Base-by-base conservation (phyloP, 2,888 invertebrate species). In the Agrenia bidenticulata region DNA sequence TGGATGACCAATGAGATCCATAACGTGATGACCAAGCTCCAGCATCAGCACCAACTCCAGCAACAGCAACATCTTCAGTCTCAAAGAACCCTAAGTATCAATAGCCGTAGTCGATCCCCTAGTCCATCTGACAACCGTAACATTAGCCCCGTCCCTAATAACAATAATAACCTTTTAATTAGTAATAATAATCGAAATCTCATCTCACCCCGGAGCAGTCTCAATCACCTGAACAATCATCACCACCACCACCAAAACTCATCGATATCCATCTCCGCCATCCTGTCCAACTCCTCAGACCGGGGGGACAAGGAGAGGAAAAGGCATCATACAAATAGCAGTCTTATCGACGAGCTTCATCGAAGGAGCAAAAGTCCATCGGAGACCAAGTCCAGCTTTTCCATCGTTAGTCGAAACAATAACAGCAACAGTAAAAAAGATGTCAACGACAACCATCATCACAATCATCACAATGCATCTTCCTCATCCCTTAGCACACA, bases 1-100 rank as follows among this genome's bases (percentile, higher is more conserved):
- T 75, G 75, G 75, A 74, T 75, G 73, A 73, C 73, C n/a, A 72
- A 64, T 15, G 75, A 75, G 61, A 71, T 75, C 21, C 75, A 75
- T 53, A 75, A 72, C 42, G 75, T 75, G 42, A 73, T 75, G 73
- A 68, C 71, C 23, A 73, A 74, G 66, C 66, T 75, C 9, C 73
- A 73, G 19, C 75, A 73, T 54, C 75, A 75, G 15, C 75, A 75
- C 51, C 72, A 72, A 58, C 65, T 67, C 9, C 73, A 73, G 49
- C 68, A 70, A 32, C 72, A 69, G n/a, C 66, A 69, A 42, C 61
- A 66, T n/a, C 19, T 19, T 15, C 61, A 66, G 23, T 45, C 45
- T 45, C 51, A 24, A 24, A 13, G 23, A 5, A 15, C 51, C 24
- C 45, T 45, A 15, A 45, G 45, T 15, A 13, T 51, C 23, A 51